Evolutionary conservation across 2,113 vertebrate species (phyloP), one percentile per base, ranked within the genome.

Genomic region (Chelonoidis abingdonii): DNA sequence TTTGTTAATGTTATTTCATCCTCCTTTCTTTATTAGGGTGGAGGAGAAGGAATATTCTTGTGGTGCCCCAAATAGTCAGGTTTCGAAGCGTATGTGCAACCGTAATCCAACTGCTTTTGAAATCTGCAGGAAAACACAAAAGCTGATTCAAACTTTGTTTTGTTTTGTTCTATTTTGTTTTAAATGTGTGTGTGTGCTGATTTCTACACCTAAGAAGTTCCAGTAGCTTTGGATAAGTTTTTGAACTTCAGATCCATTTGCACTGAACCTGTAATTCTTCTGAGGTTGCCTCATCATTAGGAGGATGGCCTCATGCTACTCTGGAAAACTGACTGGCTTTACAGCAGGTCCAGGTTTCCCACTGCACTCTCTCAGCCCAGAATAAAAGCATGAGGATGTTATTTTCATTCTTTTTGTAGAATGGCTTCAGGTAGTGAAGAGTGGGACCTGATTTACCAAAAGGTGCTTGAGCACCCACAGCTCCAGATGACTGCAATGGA

Each of bases 351-450:
- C 44, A 84, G 4, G 2, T 54, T 90, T 10, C 78, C 11, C 72
- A 24, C 4, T 49, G 38, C 47, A 86, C 53, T n/a, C 10, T 87
- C 47, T 83, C 19, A 4, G 3, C 90, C 53, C 75, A 82, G 65
- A 91, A 44, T 80, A 11, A 2, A 5, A 62, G 22, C 6, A 56
- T 49, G 10, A 21, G 25, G 52, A 89, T 84, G 8, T 25, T 25
- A 82, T 83, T 94, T 89, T 89, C 80, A 93, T 91, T 83, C 57
- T 82, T 81, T 41, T 95, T 16, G 84, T 49, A 21, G 52, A 65
- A 83, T 50, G 53, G 24, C 13, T 89, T 41, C 93, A 65, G 56
- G 80, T 21, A 52, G 52, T 25, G 47, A 92, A 86, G 16, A 86
- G 35, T 6, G 72, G 29, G 5, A 24, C 72, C 10, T 62, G 47